Evolutionary conservation across 1,140 invertebrate genomes (phyloP).

Genomic region (Geopemphigus sp.): DNA sequence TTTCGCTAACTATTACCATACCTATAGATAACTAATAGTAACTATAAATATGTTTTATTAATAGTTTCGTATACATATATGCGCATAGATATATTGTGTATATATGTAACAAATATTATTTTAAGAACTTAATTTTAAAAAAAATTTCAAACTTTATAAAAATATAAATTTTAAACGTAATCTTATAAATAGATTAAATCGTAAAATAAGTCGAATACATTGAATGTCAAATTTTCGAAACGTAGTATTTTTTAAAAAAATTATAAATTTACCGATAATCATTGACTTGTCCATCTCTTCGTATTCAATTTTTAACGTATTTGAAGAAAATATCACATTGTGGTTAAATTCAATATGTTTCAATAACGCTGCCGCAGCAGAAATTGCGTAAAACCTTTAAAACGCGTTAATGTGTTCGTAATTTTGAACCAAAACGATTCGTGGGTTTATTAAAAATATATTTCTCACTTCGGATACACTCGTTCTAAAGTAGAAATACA

Average conservation of each 20-base stretch:
- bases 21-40: too few species aligned
- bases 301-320: slow-evolving; percentile 78
- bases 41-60: too few species aligned
- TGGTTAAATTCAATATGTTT: slow-evolving; percentile 45
- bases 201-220: too few species aligned
- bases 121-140: too few species aligned
- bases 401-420: background rate
- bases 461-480: slow-evolving; percentile 14
- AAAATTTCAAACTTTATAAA: too few species aligned
- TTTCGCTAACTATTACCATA: too few species aligned
- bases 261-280: slow-evolving; percentile 67
- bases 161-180: too few species aligned
- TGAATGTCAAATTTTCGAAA: too few species aligned
- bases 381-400: slow-evolving; percentile 24
- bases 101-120: too few species aligned
- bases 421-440: background rate
- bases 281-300: slow-evolving; percentile 78
- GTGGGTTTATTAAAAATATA: background rate
- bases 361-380: slow-evolving; percentile 37
- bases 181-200: too few species aligned
- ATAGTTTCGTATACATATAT: too few species aligned
- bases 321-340: slow-evolving; percentile 71
- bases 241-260: background rate
- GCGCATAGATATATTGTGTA: too few species aligned
- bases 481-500: slow-evolving; percentile 14